These are phyloP conservation scores for Tiliacea citrago DNA, from an alignment of 2,888 invertebrate species.

Conservation along the genomic window DNA sequence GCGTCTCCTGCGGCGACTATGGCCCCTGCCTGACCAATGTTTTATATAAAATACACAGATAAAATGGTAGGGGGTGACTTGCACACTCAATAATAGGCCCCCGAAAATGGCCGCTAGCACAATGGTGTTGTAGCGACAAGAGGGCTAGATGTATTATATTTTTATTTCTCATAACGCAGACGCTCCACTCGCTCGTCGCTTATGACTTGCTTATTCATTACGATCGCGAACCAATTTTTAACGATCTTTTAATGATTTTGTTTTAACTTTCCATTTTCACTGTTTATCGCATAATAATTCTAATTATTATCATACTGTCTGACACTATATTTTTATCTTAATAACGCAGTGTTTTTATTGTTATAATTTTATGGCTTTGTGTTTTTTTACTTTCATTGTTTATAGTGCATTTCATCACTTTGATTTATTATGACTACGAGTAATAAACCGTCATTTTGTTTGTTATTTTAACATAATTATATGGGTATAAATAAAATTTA, in stretches of 20 bases:
- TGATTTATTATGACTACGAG: background rate
- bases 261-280: constrained; percentile 31
- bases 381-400: constrained; percentile 10
- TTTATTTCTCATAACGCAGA: background rate
- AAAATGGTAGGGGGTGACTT: too few species aligned
- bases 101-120: too few species aligned
- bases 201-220: background rate
- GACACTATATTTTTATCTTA: background rate
- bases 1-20: too few species aligned
- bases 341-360: constrained; percentile 11
- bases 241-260: constrained; percentile 11
- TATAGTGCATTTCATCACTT: background rate
- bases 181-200: background rate
- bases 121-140: too few species aligned
- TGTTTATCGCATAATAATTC: constrained; percentile 8
- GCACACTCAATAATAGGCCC: too few species aligned
- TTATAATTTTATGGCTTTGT: background rate
- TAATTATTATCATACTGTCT: constrained; percentile 17
- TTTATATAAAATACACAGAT: too few species aligned
- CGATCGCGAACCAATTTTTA: constrained; percentile 8
- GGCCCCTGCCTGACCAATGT: too few species aligned
- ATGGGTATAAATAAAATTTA: too few species aligned
- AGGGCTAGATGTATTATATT: too few species aligned
- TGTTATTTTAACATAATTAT: too few species aligned
- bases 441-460: too few species aligned